Percentiles rank a stretch among this genome's conserved stretches.
These are phyloP conservation scores for Diacarnus erythraeanus DNA, from an alignment of 37 sponge, comb jelly and placozoan genomes.

Conservation along the genomic window DNA sequence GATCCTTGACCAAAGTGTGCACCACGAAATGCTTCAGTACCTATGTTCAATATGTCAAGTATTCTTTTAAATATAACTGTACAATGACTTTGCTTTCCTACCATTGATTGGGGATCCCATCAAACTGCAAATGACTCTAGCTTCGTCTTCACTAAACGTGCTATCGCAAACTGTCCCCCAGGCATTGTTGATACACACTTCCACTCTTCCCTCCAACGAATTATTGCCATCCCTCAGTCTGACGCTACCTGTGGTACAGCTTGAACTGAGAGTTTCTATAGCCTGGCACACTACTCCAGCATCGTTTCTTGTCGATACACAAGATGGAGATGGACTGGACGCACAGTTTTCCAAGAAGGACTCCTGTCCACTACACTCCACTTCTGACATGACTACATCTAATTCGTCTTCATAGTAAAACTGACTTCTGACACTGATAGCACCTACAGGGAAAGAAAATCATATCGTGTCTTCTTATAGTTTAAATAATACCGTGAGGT, in stretches of 20 bases:
- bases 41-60: not conserved
- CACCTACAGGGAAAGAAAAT: not conserved
- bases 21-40: not conserved
- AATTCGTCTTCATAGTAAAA: not conserved
- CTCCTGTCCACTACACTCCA: not conserved
- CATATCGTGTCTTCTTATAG: not conserved
- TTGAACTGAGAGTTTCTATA: not conserved
- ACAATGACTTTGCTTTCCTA: not conserved
- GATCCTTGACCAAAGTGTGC: not conserved
- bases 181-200: conserved; percentile 21
- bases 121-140: conserved; percentile 10
- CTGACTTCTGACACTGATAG: not conserved
- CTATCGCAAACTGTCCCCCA: conserved; percentile 20
- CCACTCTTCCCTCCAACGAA: conserved; percentile 22
- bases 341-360: not conserved
- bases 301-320: not conserved
- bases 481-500: conserved; percentile 9
- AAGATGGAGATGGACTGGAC: not conserved
- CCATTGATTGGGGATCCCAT: conserved; percentile 10
- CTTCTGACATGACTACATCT: not conserved
- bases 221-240: conserved; percentile 4
- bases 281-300: conserved; percentile 23
- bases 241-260: conserved; percentile 2
- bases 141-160: conserved; percentile 7
- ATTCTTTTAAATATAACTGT: not conserved